Evolutionary conservation across 1,140 invertebrate genomes (phyloP), one percentile per base, ranked within the genome.

Genomic region (Caenorhabditis remanei): DNA sequence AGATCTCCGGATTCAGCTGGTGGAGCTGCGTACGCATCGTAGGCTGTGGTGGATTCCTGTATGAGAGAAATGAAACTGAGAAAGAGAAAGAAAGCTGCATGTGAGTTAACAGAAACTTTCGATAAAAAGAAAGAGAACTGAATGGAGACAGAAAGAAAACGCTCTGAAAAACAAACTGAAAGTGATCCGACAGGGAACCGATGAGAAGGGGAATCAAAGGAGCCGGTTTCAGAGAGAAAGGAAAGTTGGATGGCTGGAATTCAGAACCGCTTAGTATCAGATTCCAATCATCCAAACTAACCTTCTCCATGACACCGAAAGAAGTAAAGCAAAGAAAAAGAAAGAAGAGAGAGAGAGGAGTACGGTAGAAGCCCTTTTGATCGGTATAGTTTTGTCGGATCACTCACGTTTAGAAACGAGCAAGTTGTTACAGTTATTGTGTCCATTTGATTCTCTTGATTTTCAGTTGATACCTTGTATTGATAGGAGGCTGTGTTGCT

Each of bases 1-100:
- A 90, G 48, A 84, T 90, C 90, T 41, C 46, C 41, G n/a, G 63
- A 61, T 7, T 65, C 21, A 55, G 58, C 71, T 21, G 83, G 83
- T 61, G 56, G 53, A 41, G 87, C 61, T 41, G 24, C 87, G 13
- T 87, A 63, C 6, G 82, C 65, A 46, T 71, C 83, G 9, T 87
- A 63, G 24, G 61, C 65, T 19, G 40, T 21, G 1, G 65, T 67
- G 16, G 46, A 50, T 43, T 86, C 87, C 79, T 71, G 21, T 32
- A 13, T 14, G 53, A 61, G 48, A 41, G 24, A 83, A 61, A 55
- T 16, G n/a, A 83, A 79, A 71, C 21, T 48, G n/a, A 79, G 32
- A 48, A 53, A 32, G 43, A 19, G 48, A 46, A 24, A 71, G 61
- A 50, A 43, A 63, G 87, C 24, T 9, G 13, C 19, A 82, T 82